Base-by-base conservation (phyloP, 2,797 vertebrate genomes). In the Neoniphon sammara region DNA sequence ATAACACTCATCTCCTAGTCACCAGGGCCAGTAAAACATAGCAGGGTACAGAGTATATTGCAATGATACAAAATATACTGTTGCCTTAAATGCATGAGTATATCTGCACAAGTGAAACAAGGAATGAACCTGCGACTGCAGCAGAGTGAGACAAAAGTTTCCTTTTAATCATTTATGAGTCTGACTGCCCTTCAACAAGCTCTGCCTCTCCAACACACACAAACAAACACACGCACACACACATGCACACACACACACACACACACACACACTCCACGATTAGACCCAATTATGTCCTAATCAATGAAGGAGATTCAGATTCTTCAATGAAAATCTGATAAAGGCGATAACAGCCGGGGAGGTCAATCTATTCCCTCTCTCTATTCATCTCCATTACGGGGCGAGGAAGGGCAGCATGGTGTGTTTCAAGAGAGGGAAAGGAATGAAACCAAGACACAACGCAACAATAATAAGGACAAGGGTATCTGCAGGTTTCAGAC, bases 311-410 rank as follows among this genome's bases (percentile, higher is more conserved):
- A 94, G 93, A 94, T 95, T 93, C 93, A 89, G 93, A 95, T 94
- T 95, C 93, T 93, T 94, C 91, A 93, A 91, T 91, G 93, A 92
- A 94, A 96, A 95, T 95, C 93, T 95, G 95, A 96, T 95, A 95
- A 95, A 91, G 86, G 88, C 93, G 89, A 93, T 93, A 94, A 94
- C 87, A 90, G 90, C 80, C 89, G 5, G 21, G 68, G 82, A 91
- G 89, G 94, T 95, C 95, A 95, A 89, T 83, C 93, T 92, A 81
- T 91, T 93, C 80, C 82, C 85, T 87, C 83, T 68, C 87, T 80
- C 77, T 77, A 91, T 93, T 85, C 88, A 83, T 92, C 95, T 95
- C 92, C 91, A 93, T 95, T 94, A 92, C 58, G 73, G 42, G 62
- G 50, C 78, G 70, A 78, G 83, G 68, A 87, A 87, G 70, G 84